Conservation (phyloP, 2,113 vertebrate species). For the Cacatua alba region DNA sequence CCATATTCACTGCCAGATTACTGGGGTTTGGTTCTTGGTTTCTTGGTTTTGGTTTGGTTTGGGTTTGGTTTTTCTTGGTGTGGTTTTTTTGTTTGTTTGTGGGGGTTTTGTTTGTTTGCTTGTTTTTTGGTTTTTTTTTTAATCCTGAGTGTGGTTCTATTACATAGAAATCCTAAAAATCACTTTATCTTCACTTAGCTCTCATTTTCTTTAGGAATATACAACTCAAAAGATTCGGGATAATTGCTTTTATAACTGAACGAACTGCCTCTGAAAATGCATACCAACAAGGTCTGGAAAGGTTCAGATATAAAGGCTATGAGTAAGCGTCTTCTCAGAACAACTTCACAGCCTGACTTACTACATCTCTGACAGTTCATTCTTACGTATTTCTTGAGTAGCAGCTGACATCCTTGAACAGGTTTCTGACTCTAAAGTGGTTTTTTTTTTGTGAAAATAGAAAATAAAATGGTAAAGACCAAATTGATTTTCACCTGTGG, state of each 20-base stretch:
- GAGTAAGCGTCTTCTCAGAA: not conserved
- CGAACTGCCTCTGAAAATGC: not conserved
- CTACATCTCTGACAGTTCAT: not conserved
- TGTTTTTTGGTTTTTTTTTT: not conserved
- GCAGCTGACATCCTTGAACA: not conserved
- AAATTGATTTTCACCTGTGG: not conserved
- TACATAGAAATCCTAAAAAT: not conserved
- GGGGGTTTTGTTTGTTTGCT: not conserved
- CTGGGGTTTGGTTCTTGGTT: accelerated
- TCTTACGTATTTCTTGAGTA: not conserved
- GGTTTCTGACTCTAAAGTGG: not conserved
- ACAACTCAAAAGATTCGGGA: not conserved
- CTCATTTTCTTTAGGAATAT: not conserved
- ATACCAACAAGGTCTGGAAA: not conserved
- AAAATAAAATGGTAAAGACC: not conserved
- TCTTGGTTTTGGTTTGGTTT: not conserved
- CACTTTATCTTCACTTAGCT: not conserved
- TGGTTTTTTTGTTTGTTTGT: not conserved
- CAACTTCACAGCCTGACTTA: not conserved
- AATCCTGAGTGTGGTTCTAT: not conserved
- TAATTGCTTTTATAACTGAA: not conserved
- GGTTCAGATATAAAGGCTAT: not conserved
- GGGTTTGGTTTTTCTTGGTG: not conserved
- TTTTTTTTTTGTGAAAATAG: not conserved
- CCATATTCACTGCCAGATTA: not conserved